Base-by-base conservation (phyloP, 2,888 invertebrate genomes). In the Stictocephala bisonia region DNA sequence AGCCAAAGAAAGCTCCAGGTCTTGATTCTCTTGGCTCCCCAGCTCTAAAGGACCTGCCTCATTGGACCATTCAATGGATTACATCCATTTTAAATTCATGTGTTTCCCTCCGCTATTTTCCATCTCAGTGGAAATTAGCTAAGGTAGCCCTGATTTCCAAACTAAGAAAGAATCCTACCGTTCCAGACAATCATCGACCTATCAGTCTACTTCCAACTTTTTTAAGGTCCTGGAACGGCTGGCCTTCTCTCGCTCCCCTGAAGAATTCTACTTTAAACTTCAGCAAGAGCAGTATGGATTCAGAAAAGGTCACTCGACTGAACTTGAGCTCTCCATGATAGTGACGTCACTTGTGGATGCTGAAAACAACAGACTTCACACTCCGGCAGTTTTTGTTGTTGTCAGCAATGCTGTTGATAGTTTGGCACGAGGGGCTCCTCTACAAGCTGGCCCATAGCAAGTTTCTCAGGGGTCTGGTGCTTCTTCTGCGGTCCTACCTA, bases 331-430 rank as follows among this genome's bases (percentile, higher is more conserved):
- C 3, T 60, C 78, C 0, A 73, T 80, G 69, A 76, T 83, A 4
- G 74, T 76, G 4, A 76, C 80, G 58, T 15, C 76, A 20, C 77
- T 80, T 13, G 71, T 76, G 1, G 51, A 77, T 4, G 79, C 78
- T 20, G 79, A 81, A n/a, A 78, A 79, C 35, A 69, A 71, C 2
- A 76, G 76, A 26, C 69, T 79, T 56, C 72, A 74, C 3, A 81
- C 80, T 2, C 80, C 78, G 6, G 77, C 80, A 20, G 73, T 81
- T 0, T 74, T 81, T 7, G 72, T 83, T 0, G 82, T 83, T 60
- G 74, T 82, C 1, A 77, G 79, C 50, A 80, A 81, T 70, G 82
- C 81, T 0, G 82, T 83, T 70, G 80, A 83, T 74, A 13, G 81
- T 83, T 1, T 82, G 82, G 81, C 81, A 81, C 51, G 68, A 78